These are phyloP conservation scores for Zeus faber DNA, from an alignment of 2,113 vertebrate genomes.

Conservation along the genomic window DNA sequence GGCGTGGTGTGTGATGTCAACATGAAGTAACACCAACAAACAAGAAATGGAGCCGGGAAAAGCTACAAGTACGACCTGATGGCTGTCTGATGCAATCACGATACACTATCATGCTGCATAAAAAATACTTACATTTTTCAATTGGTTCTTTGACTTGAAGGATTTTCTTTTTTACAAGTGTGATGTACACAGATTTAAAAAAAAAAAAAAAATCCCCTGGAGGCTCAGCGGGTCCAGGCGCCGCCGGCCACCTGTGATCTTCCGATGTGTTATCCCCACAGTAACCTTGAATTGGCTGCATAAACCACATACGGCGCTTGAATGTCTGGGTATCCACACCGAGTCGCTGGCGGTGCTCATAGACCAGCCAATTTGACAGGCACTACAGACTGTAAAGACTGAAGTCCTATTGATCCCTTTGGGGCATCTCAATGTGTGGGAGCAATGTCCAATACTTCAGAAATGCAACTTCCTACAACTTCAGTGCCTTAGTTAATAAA, in stretches of 20 bases:
- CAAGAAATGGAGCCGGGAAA: no score
- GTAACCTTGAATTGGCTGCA: constrained; percentile 24
- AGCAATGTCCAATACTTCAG: constrained; percentile 15
- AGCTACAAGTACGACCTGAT: no score
- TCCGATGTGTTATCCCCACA: constrained; percentile 16
- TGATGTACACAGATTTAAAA: not conserved
- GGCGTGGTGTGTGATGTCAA: no score
- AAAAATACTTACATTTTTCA: constrained; percentile 1
- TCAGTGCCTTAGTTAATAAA: constrained; percentile 50
- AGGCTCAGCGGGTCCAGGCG: no score
- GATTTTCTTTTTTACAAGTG: not conserved
- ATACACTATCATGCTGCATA: constrained; percentile 2
- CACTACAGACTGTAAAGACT: constrained; percentile 42
- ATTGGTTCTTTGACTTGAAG: not conserved
- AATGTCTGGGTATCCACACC: no score
- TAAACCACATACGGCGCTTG: constrained; percentile 25
- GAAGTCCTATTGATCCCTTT: constrained; percentile 37
- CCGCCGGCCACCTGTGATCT: no score
- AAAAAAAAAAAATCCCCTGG: not conserved
- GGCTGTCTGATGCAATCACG: no score
- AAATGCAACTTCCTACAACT: constrained; percentile 59
- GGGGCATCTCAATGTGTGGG: constrained; percentile 32
- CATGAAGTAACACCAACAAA: no score
- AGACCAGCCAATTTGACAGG: constrained; percentile 48
- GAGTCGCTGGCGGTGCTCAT: no score